Percentiles rank a stretch among this genome's conserved stretches.
These are phyloP conservation scores for Enchytraeus crypticus DNA, from an alignment of 2,888 invertebrate species.

Conservation along the genomic window DNA sequence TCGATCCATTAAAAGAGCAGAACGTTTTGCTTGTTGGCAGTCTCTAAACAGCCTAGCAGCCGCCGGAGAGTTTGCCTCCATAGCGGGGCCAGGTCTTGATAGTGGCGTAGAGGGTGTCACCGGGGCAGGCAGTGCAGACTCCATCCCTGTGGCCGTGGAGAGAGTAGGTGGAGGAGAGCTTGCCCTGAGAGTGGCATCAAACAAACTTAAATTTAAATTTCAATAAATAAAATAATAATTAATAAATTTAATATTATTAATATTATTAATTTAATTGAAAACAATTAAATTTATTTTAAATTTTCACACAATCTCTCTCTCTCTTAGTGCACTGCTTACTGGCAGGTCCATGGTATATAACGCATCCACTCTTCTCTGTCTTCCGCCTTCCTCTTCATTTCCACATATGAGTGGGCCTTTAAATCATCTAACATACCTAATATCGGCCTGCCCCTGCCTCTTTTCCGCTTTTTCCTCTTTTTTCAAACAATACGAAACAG, in stretches of 20 bases:
- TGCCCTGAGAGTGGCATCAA: conserved; percentile 15
- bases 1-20: no score
- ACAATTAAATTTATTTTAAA: not conserved
- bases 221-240: not conserved
- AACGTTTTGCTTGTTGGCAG: no score
- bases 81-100: conserved; percentile 29
- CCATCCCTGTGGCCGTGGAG: conserved; percentile 36
- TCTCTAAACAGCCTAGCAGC: not conserved
- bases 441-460: no score
- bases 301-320: no score
- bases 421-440: no score
- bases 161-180: conserved; percentile 31
- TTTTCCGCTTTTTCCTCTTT: not conserved
- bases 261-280: not conserved
- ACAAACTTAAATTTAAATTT: not conserved
- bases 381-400: no score
- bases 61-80: not conserved
- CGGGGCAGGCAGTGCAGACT: conserved; percentile 32
- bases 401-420: no score
- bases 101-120: conserved; percentile 29
- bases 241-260: not conserved
- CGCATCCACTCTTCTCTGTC: no score
- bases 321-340: no score
- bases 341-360: no score
- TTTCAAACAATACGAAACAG: not conserved